A percentile compares a stretch with the other conserved stretches of the same genome.
phyloP scores from a whole-genome alignment of 1,140 invertebrate genomes.

The Ylistrum balloti region DNA sequence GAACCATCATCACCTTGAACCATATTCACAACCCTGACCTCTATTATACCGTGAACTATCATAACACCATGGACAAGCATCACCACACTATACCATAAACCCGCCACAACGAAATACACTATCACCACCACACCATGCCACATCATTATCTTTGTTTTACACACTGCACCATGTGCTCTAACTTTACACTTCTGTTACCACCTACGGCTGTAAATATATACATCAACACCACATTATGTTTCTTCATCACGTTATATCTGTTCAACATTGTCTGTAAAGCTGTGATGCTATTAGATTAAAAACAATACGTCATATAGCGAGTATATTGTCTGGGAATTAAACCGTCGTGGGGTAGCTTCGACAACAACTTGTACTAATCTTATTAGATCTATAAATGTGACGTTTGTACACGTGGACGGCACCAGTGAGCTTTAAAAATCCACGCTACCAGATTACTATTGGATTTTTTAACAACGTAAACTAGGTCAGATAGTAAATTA shows the following conservation, averaged over 20 bases:
- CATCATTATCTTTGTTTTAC: too few relatives aligned
- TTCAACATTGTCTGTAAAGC: too few relatives aligned
- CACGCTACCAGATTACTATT: neutral
- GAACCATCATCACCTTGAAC: too few relatives aligned
- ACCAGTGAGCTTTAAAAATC: too few relatives aligned
- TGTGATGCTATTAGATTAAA: neutral
- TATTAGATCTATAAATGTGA: neutral
- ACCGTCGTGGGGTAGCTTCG: neutral
- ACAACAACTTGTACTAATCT: neutral
- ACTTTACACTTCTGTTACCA: neutral
- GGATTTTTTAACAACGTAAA: neutral
- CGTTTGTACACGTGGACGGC: neutral
- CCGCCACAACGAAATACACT: too few relatives aligned
- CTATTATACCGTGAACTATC: too few relatives aligned
- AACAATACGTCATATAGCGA: neutral
- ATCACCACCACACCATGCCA: too few relatives aligned
- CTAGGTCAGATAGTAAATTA: neutral
- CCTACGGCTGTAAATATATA: neutral
- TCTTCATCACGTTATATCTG: too few relatives aligned
- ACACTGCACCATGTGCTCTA: too few relatives aligned
- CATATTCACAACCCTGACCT: too few relatives aligned
- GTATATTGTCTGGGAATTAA: neutral
- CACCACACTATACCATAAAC: too few relatives aligned
- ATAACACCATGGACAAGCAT: too few relatives aligned
- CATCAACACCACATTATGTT: slow-evolving; percentile 2